A percentile compares a stretch with the other conserved stretches of the same genome.
Evolutionary conservation across 2,888 invertebrate genomes (phyloP).

Genomic region (Trissolcus brochymenae): DNA sequence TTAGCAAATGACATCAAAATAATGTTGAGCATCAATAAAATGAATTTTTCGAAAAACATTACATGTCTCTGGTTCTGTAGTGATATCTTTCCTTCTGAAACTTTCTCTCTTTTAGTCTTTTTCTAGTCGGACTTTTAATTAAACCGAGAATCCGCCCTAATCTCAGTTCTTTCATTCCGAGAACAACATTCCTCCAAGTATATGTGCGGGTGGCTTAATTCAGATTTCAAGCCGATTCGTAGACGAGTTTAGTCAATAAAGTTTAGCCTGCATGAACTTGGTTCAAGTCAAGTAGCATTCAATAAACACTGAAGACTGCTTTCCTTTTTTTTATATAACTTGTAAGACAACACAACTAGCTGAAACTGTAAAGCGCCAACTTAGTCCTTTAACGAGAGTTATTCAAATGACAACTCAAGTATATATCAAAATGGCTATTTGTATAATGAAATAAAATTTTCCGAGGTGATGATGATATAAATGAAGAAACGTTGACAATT

Average conservation of each 20-base stretch:
- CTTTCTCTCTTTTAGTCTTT: conserved; percentile 22
- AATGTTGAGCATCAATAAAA: conserved; percentile 11
- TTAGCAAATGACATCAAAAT: background rate
- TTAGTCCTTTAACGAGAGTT: too few relatives aligned
- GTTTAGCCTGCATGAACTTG: conserved; percentile 29
- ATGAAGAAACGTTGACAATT: too few relatives aligned
- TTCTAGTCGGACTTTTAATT: conserved; percentile 48
- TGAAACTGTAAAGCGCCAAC: too few relatives aligned
- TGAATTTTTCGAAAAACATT: conserved; percentile 37
- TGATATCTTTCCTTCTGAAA: conserved; percentile 19
- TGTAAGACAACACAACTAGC: too few relatives aligned
- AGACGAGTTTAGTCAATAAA: conserved; percentile 38
- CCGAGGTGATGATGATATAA: too few relatives aligned
- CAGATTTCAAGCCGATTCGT: conserved; percentile 39
- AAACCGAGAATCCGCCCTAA: conserved; percentile 52
- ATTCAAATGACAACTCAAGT: too few relatives aligned
- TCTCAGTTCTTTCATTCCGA: conserved; percentile 49
- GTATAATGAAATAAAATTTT: too few relatives aligned
- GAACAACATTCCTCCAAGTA: conserved; percentile 46
- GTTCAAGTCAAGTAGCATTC: conserved; percentile 21
- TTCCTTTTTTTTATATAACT: too few relatives aligned
- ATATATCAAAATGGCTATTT: too few relatives aligned
- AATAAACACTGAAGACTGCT: conserved; percentile 12
- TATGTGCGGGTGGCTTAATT: conserved; percentile 45
- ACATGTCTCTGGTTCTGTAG: conserved; percentile 27